phyloP scores from a whole-genome alignment of 2,797 vertebrate species.

The Sciurus carolinensis region DNA sequence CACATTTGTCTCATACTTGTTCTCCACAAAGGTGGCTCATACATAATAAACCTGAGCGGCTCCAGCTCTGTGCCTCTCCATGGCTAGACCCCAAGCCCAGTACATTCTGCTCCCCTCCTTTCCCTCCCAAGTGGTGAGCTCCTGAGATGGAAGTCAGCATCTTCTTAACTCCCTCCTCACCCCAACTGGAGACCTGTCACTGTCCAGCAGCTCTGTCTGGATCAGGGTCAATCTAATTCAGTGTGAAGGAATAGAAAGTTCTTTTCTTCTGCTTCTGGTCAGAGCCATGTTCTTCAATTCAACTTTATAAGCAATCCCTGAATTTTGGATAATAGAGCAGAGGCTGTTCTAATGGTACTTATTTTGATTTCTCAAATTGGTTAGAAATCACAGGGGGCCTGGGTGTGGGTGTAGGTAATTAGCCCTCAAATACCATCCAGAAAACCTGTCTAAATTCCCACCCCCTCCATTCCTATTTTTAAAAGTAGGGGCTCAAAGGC shows the following conservation, averaged over 20 bases:
- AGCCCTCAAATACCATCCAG: background rate
- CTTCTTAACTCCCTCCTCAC: background rate
- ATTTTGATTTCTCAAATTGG: constrained; percentile 11
- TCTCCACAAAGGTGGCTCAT: accelerated
- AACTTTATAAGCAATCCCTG: background rate
- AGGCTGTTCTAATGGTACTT: background rate
- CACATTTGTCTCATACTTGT: background rate
- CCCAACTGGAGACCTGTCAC: background rate
- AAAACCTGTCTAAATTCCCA: background rate
- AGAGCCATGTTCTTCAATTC: background rate
- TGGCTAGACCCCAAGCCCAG: background rate
- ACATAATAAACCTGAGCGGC: accelerated
- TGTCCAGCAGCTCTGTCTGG: background rate
- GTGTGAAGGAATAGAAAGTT: background rate
- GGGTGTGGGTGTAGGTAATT: background rate
- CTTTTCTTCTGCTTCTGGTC: background rate
- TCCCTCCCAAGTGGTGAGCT: background rate
- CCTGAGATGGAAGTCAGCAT: background rate
- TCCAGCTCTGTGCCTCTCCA: background rate
- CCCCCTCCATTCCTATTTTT: background rate
- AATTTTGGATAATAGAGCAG: background rate
- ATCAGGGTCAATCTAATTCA: background rate
- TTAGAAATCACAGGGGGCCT: background rate
- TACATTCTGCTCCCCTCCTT: background rate
- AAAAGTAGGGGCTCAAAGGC: background rate